phyloP scores from a whole-genome alignment of 2,888 invertebrate species.

The Camptogramma bilineatum region DNA sequence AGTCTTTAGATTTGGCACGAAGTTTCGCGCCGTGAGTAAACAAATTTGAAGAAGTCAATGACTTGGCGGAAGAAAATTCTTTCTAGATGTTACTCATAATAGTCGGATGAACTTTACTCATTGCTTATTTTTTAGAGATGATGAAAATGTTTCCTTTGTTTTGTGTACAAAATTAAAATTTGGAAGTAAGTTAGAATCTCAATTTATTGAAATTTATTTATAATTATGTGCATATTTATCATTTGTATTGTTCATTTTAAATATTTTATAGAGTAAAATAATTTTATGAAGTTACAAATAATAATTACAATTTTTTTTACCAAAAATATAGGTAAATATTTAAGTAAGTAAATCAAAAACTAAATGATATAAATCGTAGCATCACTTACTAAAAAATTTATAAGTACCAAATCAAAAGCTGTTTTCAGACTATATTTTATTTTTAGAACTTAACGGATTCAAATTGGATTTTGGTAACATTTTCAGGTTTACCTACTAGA shows the following conservation, averaged over 20 bases:
- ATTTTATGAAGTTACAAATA: too few relatives aligned
- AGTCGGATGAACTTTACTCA: not conserved
- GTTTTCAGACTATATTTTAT: too few relatives aligned
- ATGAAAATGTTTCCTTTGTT: not conserved
- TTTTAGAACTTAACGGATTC: slow-evolving; percentile 12
- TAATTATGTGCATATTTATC: too few relatives aligned
- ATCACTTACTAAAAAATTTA: too few relatives aligned
- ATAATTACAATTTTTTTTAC: too few relatives aligned
- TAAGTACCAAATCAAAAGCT: too few relatives aligned
- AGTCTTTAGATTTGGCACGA: slow-evolving; percentile 65
- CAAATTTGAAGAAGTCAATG: slow-evolving; percentile 74
- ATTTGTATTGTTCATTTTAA: too few relatives aligned
- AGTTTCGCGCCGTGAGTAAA: slow-evolving; percentile 66
- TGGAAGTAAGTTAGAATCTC: not conserved
- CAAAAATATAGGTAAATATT: too few relatives aligned
- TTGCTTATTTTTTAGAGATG: not conserved
- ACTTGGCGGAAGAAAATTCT: slow-evolving; percentile 62
- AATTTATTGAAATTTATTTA: too few relatives aligned
- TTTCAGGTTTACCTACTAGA: not conserved
- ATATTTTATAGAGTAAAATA: too few relatives aligned
- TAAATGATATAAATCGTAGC: too few relatives aligned
- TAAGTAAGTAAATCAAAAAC: too few relatives aligned
- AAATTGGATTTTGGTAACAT: slow-evolving; percentile 25
- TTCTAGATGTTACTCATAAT: slow-evolving; percentile 36
- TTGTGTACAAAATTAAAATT: not conserved